phyloP scores from a whole-genome alignment of 2,888 invertebrate genomes.

The Eristalis pertinax region DNA sequence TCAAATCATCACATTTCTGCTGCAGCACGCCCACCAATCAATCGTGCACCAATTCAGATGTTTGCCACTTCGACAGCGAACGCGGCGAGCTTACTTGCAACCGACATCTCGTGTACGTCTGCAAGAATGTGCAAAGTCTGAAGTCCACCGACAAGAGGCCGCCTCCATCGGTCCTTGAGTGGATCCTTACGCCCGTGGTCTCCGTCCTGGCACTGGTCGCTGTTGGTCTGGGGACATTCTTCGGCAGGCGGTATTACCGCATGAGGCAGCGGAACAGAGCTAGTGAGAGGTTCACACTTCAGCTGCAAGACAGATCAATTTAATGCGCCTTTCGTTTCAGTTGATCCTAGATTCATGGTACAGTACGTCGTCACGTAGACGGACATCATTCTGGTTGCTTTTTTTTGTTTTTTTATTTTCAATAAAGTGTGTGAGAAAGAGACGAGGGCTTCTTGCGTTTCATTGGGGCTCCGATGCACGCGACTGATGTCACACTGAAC shows the following conservation, averaged over 20 bases:
- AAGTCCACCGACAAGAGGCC: background rate
- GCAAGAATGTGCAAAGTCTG: background rate
- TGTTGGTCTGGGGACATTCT: background rate
- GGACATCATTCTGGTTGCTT: background rate
- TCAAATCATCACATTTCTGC: background rate
- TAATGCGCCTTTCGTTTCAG: background rate
- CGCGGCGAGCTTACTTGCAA: constrained; percentile 25
- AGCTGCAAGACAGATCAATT: background rate
- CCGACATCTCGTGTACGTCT: constrained; percentile 19
- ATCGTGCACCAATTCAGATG: constrained; percentile 5
- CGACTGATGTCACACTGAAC: no score
- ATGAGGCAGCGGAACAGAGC: constrained; percentile 2
- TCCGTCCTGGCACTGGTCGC: background rate
- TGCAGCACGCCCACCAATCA: background rate
- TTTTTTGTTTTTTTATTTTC: background rate
- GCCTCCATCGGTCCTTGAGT: background rate
- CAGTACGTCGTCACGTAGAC: background rate
- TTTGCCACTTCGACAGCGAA: background rate
- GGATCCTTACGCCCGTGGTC: background rate
- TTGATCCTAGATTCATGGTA: background rate
- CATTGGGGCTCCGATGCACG: no score
- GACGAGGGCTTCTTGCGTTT: no score
- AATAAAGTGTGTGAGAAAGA: background rate
- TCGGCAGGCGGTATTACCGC: background rate
- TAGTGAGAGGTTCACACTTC: background rate